Percentiles rank a stretch among this genome's conserved stretches.
Evolutionary conservation across 2,888 invertebrate species (phyloP).

Genomic region (Acleris emargana): DNA sequence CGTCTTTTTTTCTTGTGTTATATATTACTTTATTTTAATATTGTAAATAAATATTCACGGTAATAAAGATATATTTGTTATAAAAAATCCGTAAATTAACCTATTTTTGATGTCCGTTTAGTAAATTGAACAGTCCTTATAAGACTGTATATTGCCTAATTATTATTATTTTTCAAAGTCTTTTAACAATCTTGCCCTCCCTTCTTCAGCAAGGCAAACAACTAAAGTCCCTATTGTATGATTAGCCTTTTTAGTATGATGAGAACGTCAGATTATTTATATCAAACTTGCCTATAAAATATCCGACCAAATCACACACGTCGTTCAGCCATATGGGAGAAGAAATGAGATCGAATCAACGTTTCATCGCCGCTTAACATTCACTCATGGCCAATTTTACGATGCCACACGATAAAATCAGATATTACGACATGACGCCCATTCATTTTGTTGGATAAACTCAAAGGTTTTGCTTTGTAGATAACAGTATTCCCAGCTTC

Average conservation of each 20-base stretch:
- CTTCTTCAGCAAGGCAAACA: conserved; percentile 18
- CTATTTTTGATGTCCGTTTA: no score
- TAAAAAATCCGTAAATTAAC: no score
- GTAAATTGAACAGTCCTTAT: no score
- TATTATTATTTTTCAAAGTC: no score
- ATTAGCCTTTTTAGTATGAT: conserved; percentile 31
- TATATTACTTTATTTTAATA: no score
- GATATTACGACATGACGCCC: conserved; percentile 10
- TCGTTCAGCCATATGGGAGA: not conserved
- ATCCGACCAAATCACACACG: conserved; percentile 14
- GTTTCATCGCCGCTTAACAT: not conserved
- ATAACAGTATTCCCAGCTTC: no score
- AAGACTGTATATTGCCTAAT: no score
- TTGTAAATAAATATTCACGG: no score
- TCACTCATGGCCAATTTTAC: conserved; percentile 17
- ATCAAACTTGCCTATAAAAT: not conserved
- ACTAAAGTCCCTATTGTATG: conserved; percentile 7
- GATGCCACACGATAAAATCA: conserved; percentile 8
- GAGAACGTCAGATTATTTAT: conserved; percentile 9
- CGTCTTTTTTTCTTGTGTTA: no score
- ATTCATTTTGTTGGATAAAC: not conserved
- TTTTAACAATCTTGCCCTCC: not conserved
- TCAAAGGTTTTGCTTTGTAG: not conserved
- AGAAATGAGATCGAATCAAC: not conserved
- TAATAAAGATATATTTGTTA: no score